A percentile compares a stretch with the other conserved stretches of the same genome.
phyloP scores from a whole-genome alignment of 2,113 vertebrate genomes.

The Tachycineta bicolor region DNA sequence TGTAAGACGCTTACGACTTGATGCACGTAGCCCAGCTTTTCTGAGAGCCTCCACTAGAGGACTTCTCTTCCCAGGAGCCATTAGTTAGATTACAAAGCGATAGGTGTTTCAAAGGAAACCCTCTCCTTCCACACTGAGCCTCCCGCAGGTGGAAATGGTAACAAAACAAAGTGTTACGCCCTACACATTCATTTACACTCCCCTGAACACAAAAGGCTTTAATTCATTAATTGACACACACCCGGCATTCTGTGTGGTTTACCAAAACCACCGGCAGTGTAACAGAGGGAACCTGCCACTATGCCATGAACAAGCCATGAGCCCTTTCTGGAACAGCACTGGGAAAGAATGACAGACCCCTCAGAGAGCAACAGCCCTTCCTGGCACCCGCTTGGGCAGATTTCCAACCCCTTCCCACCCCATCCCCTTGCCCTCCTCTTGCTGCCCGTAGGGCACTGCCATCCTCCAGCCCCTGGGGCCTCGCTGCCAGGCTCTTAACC shows the following conservation, averaged over 20 bases:
- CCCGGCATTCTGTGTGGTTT: not conserved
- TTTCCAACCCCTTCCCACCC: not conserved
- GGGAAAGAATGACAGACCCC: not conserved
- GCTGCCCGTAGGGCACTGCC: not conserved
- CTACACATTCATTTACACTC: not conserved
- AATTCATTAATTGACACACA: not conserved
- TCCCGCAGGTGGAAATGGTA: not conserved
- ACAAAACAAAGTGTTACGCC: not conserved
- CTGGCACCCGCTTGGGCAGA: not conserved
- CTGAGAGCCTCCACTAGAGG: not conserved
- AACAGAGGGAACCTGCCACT: not conserved
- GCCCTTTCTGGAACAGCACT: not conserved
- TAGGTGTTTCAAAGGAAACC: not conserved
- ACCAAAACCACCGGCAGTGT: not conserved
- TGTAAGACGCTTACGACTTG: not conserved
- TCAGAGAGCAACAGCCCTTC: not conserved
- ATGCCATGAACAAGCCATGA: accelerated
- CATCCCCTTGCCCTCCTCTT: not conserved
- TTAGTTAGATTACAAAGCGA: not conserved
- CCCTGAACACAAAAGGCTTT: not conserved
- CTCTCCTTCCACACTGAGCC: not conserved
- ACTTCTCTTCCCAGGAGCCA: not conserved
- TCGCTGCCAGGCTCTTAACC: not conserved
- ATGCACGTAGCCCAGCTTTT: not conserved
- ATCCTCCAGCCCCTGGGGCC: not conserved